Evolutionary conservation across 2,888 invertebrate genomes (phyloP).

Genomic region (Baccha elongata): DNA sequence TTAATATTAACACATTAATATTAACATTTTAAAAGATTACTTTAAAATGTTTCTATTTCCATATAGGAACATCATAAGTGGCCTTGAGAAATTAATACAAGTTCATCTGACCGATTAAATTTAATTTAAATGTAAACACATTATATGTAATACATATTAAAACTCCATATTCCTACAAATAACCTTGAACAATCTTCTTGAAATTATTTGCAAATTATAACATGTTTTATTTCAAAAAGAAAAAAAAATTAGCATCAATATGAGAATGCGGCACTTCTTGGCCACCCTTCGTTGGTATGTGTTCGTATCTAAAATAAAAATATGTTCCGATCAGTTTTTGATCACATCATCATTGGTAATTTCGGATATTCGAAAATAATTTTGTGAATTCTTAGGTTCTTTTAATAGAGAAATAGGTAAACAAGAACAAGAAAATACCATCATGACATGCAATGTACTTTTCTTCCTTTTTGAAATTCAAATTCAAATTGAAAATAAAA

Average conservation of each 20-base stretch:
- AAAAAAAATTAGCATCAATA: background rate
- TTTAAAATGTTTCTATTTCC: too few relatives aligned
- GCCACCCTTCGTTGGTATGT: slow-evolving; percentile 18
- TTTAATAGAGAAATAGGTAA: slow-evolving; percentile 31
- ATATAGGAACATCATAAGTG: too few relatives aligned
- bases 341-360: slow-evolving; percentile 66
- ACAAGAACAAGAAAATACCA: background rate
- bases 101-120: too few relatives aligned
- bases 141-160: too few relatives aligned
- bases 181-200: background rate
- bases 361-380: slow-evolving; percentile 69
- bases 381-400: slow-evolving; percentile 60
- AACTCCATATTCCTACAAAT: background rate
- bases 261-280: slow-evolving; percentile 23
- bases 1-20: too few relatives aligned
- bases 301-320: slow-evolving; percentile 21
- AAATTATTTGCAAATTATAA: background rate
- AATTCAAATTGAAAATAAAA: slow-evolving; percentile 42
- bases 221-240: slow-evolving; percentile 1
- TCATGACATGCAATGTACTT: slow-evolving; percentile 38
- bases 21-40: too few relatives aligned
- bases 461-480: slow-evolving; percentile 37
- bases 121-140: too few relatives aligned
- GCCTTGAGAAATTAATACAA: too few relatives aligned
- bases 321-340: slow-evolving; percentile 39